These are phyloP conservation scores for Eubasilissa regina DNA, from an alignment of 1,140 invertebrate species.

Conservation along the genomic window DNA sequence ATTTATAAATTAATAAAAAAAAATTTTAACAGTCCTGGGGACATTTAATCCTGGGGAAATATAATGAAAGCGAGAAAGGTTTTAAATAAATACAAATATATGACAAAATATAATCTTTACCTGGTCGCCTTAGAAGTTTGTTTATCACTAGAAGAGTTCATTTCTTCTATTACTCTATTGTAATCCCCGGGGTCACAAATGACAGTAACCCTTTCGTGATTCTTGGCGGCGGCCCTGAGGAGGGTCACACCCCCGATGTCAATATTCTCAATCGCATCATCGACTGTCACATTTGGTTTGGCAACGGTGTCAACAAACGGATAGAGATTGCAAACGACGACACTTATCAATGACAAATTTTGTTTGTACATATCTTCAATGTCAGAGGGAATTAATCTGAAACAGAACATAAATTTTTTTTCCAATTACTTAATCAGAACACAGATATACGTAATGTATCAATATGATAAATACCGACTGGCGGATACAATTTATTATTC, in stretches of 20 bases:
- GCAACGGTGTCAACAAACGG: constrained; percentile 94
- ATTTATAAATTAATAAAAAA: no score
- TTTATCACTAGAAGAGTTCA: constrained; percentile 75
- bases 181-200: constrained; percentile 96
- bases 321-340: constrained; percentile 98
- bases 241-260: constrained; percentile 98
- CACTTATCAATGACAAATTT: constrained; percentile 81
- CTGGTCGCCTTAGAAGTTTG: constrained; percentile 84
- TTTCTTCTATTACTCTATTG: constrained; percentile 80
- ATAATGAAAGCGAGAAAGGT: background rate
- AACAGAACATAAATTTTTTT: constrained; percentile 55
- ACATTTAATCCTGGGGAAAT: no score
- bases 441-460: no score
- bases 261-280: constrained; percentile 97
- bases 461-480: no score
- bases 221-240: constrained; percentile 96
- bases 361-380: constrained; percentile 85
- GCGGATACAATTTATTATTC: no score
- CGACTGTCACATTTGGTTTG: constrained; percentile 85
- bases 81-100: background rate
- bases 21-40: no score
- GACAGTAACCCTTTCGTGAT: constrained; percentile 95
- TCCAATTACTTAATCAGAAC: background rate
- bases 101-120: constrained; percentile 65
- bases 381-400: constrained; percentile 84